Base-by-base conservation (phyloP, 2,113 vertebrate species). In the Sciurus niger region DNA sequence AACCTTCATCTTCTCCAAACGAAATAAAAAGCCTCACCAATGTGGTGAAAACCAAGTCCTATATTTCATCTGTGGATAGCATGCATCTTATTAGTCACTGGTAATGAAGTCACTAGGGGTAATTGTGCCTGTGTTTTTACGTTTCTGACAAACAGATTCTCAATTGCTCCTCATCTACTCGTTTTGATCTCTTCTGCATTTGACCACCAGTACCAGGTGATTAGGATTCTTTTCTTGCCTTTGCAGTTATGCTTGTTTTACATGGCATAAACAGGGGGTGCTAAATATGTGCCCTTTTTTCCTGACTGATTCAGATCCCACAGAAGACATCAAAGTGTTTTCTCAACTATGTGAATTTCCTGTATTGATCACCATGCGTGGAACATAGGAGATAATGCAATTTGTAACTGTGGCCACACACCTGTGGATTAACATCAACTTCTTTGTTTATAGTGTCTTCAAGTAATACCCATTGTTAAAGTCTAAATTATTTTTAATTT, bases 331-430 rank as follows among this genome's bases (percentile, higher is more conserved):
- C 8, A 68, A 37, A 65, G 65, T 16, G 8, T 63, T 51, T 48
- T 17, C 48, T 67, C 32, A n/a, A 46, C 48, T 16, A 2, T 1
- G 10, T 55, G 76, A 20, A 20, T 58, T 87, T 63, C 6, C 73
- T 76, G 43, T 74, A 4, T 22, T 48, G 55, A 86, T 6, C 74
- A 24, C 25, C 53, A 63, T n/a, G 6, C 43, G 37, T 9, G 25
- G 48, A 37, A 16, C 34, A 53, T 11, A 28, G 76, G 67, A 84
- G 37, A 43, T 1, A 48, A 16, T 58, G 25, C n/a, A 2, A 5
- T 78, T 40, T 14, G 9, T 32, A 16, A 13, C 37, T 1, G 6
- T 48, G 1, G 3, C 3, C 1, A 25, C 1, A 3, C 12, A 24
- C 22, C 4, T 55, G 13, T 4, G 22, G 74, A 30, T 74, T 6